Base-by-base conservation (phyloP, 2,888 invertebrate genomes). In the Oscheius sp. region DNA sequence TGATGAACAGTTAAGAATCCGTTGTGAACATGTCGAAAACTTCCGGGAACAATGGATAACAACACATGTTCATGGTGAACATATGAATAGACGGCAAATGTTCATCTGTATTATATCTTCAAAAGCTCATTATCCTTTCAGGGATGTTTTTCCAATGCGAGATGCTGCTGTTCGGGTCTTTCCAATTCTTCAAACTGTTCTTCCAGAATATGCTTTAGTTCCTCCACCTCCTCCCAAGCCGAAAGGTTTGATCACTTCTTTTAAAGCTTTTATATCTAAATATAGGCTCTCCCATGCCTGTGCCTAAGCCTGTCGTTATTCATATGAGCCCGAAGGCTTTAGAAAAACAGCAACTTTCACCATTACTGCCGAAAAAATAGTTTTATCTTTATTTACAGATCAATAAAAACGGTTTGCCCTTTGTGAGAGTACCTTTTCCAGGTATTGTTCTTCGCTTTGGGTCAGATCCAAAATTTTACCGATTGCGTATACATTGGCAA, bases 141-240 rank as follows among this genome's bases (percentile, higher is more conserved):
- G 79, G 79, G 73, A 72, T 57, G 72, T 79, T 3, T 69, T 75
- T 39, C 76, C 79, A 1, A 71, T 79, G 31, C 63, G 79, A 2
- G 79, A 79, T 37, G 75, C 79, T 20, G 72, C 76, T 5, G 70
- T 74, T n/a, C 57, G 74, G n/a, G 63, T 72, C 34, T 79, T 74
- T 65, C 75, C 79, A 6, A 68, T 67, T 23, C 69, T 77, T 27
- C 46, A 67, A 23, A 48, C 70, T 6, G 70, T 74, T 1, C 68
- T 79, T 3, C 79, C 79, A 0, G 79, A 79, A 52, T 79, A 79
- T 58, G 72, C 75, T 4, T 61, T 79, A 29, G 75, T 79, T 10
- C 79, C 79, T 31, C 77, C 79, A 5, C 75, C 65, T 31, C 53
- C 65, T n/a, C 34, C 48, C 1, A 61, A 61, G 29, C 42, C 61